Base-by-base conservation (phyloP, 1,140 invertebrate genomes). In the Leptinotarsa undecemlineata region DNA sequence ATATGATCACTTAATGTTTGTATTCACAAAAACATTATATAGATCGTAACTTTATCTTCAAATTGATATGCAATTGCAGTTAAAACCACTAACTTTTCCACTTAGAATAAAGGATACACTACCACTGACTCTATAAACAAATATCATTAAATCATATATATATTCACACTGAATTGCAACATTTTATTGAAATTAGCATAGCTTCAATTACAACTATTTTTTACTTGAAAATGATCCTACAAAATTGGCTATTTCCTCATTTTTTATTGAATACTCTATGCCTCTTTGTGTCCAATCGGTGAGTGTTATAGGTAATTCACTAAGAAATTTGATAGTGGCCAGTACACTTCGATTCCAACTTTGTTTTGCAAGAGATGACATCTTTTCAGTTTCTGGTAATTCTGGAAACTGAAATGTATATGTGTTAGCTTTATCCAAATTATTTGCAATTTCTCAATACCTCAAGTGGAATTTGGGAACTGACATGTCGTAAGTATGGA, bases 301-400 rank as follows among this genome's bases (percentile, higher is more conserved):
- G 76, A 83, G 64, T 75, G 87, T 84, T 74, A 82, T 82, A 5
- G 88, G 88, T 15, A 88, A 79, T 78, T 88, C 80, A 8, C 85
- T 80, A 15, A 89, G 74, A 79, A 89, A 89, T 68, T 80, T 82
- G 75, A 89, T 88, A 77, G 87, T 86, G 47, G 85, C 74, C 81
- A 87, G 86, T 1, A 89, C 87, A 74, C 88, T 88, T 82, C 80
- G 80, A 78, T 89, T 89, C 88, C 88, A 89, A 75, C 87, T 88
- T 75, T 88, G 85, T 81, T 87, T 87, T 64, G 86, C 85, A 72
- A 87, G 75, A 79, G 88, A 86, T 66, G 85, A 72, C 14, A 75
- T 20, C 63, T 76, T 73, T 57, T 78, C 87, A 73, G 86, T 85
- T 80, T 86, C 84, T n/a, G 88, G 88, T 68, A 89, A 78, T 61